Base-by-base conservation (phyloP, 1,140 invertebrate species). In the Lethocerus indicus region DNA sequence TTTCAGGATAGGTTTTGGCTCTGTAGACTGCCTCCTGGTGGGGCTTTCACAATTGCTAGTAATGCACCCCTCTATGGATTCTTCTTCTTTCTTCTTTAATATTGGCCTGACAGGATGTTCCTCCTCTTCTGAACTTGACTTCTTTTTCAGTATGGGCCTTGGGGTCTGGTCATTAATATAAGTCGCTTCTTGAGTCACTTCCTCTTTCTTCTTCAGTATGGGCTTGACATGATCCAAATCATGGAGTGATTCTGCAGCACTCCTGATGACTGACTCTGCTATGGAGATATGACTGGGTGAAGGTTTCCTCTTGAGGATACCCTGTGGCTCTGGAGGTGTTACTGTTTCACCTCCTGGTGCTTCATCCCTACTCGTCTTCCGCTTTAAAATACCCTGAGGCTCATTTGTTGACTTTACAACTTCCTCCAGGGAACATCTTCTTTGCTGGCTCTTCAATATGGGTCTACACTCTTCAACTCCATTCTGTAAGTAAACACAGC, bases 121-220 rank as follows among this genome's bases (percentile, higher is more conserved):
- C 48, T 87, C 84, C 5, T 76, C 75, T 56, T 89, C 86, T 0
- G 75, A 75, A 43, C 77, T 83, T 0, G 79, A 79, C 60, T 86
- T 87, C 61, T 88, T 88, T 59, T 89, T 88, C 7, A 89, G 59
- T 59, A 87, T 88, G 1, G 84, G 83, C 61, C 73, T 79, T 0
- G 79, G 78, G 28, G 68, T 71, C 40, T 76, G 63, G 58, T 48
- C 59, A 58, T 47, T 60, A 25, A 59, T 50, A 7, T 26, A 36
- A 13, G 44, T 18, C 16, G 59, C 59, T 63, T 63, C 74, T 69
- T 71, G 79, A 70, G 68, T 68, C 23, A 62, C 57, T 40, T 65
- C 68, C 23, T 67, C 62, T 47, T 81, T 82, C 62, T 84, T 84
- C 61, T 87, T 87, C 3, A 87, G 62, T 52, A 89, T 88, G 1